These are phyloP conservation scores for Temnothorax ravouxi DNA, from an alignment of 2,888 invertebrate species.

Conservation along the genomic window DNA sequence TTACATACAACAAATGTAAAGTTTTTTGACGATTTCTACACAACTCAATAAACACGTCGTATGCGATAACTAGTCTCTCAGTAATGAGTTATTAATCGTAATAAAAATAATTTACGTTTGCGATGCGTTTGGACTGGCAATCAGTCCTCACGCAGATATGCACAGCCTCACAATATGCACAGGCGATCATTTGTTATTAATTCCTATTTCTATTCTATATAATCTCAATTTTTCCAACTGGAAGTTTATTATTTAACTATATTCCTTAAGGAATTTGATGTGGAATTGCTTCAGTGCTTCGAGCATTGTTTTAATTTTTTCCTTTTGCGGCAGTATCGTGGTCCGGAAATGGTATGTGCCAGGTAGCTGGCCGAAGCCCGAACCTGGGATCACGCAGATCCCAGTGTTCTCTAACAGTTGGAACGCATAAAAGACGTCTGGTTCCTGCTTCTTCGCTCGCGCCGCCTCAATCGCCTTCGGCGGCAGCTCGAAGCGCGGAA, in stretches of 20 bases:
- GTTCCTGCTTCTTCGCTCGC: slow-evolving; percentile 90
- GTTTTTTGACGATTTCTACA: not conserved
- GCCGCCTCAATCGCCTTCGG: slow-evolving; percentile 95
- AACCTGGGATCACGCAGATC: slow-evolving; percentile 97
- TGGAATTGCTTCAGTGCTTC: slow-evolving; percentile 94
- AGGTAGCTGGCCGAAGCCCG: slow-evolving; percentile 97
- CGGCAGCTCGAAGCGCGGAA: slow-evolving; percentile 95
- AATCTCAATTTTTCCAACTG: not conserved
- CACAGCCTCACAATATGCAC: slow-evolving; percentile 6
- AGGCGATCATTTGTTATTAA: not conserved
- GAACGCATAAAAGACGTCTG: slow-evolving; percentile 98
- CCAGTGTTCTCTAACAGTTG: slow-evolving; percentile 96
- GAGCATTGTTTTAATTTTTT: slow-evolving; percentile 93
- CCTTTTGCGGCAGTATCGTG: slow-evolving; percentile 97
- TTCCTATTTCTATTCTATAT: not conserved
- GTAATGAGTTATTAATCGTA: not conserved
- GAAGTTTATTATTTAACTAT: slow-evolving; percentile 87
- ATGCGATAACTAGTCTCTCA: not conserved
- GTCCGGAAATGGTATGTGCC: slow-evolving; percentile 98
- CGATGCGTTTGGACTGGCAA: not conserved
- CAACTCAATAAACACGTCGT: slow-evolving; percentile 1
- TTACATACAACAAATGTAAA: slow-evolving; percentile 18
- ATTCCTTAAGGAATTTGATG: slow-evolving; percentile 92
- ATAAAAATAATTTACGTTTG: slow-evolving; percentile 40
- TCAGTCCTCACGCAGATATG: not conserved